Conservation (phyloP, 2,797 vertebrate genomes). For the Garrulus glandarius region DNA sequence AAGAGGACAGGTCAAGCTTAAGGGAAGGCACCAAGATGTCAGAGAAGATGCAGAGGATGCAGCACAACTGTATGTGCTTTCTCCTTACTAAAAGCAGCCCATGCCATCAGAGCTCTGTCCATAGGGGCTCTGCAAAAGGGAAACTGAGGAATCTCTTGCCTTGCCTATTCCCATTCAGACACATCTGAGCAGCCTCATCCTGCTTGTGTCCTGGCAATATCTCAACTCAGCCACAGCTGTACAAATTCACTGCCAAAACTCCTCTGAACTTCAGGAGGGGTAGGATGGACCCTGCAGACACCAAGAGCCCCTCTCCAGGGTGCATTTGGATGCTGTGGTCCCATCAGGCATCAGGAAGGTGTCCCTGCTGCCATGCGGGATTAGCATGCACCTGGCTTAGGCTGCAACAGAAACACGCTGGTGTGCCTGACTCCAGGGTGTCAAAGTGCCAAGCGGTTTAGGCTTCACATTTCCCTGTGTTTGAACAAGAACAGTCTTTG, state of each 20-base stretch:
- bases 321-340: neutral
- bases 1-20: neutral
- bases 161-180: neutral
- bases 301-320: neutral
- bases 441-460: conserved; percentile 56
- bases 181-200: neutral
- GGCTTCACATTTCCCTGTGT: conserved; percentile 53
- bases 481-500: conserved; percentile 53
- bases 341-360: neutral
- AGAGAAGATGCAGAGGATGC: neutral
- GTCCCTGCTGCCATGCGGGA: neutral
- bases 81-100: neutral
- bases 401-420: neutral
- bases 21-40: neutral
- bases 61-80: neutral
- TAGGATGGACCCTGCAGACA: neutral
- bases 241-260: neutral
- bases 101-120: neutral
- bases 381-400: neutral
- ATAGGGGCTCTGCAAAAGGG: neutral
- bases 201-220: accelerated
- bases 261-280: neutral
- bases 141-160: neutral
- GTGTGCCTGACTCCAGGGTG: neutral
- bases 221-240: neutral